phyloP scores from a whole-genome alignment of 2,888 invertebrate genomes.

The Rugalucina vietnamica region DNA sequence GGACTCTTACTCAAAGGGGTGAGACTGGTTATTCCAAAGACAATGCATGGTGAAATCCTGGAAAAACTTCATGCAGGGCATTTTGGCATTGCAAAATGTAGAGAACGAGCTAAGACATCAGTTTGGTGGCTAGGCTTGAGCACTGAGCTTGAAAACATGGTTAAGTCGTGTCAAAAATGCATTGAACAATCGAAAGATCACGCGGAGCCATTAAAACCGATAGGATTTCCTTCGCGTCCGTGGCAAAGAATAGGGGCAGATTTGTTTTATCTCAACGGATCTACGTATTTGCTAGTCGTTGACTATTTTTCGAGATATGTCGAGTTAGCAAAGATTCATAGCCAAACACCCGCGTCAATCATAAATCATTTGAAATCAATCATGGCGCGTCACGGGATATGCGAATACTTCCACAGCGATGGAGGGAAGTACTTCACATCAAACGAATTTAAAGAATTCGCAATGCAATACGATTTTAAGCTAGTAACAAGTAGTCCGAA shows the following conservation, averaged over 20 bases:
- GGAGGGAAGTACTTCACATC: slow-evolving; percentile 48
- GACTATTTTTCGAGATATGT: slow-evolving; percentile 62
- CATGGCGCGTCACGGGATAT: slow-evolving; percentile 55
- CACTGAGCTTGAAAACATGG: slow-evolving; percentile 33
- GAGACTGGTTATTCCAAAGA: slow-evolving; percentile 44
- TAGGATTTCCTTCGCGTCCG: slow-evolving; percentile 59
- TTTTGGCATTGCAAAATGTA: slow-evolving; percentile 60
- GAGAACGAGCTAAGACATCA: slow-evolving; percentile 55
- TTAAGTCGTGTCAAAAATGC: slow-evolving; percentile 55
- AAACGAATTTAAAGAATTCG: slow-evolving; percentile 40
- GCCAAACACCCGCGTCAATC: slow-evolving; percentile 29
- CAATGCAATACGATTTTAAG: slow-evolving; percentile 49
- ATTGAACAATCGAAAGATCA: slow-evolving; percentile 40
- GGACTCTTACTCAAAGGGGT: slow-evolving; percentile 40
- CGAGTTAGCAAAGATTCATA: slow-evolving; percentile 48
- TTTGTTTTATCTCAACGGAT: slow-evolving; percentile 58
- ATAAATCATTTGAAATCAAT: slow-evolving; percentile 58
- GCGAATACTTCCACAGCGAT: slow-evolving; percentile 38
- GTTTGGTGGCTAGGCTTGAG: slow-evolving; percentile 62
- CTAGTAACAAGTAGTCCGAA: slow-evolving; percentile 50
- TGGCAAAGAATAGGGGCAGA: slow-evolving; percentile 67
- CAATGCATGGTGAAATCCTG: slow-evolving; percentile 47
- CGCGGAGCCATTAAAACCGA: slow-evolving; percentile 56
- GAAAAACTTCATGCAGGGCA: slow-evolving; percentile 58
- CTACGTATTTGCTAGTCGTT: slow-evolving; percentile 56